Conservation (phyloP, 2,113 vertebrate species). For the Mixornis gularis region DNA sequence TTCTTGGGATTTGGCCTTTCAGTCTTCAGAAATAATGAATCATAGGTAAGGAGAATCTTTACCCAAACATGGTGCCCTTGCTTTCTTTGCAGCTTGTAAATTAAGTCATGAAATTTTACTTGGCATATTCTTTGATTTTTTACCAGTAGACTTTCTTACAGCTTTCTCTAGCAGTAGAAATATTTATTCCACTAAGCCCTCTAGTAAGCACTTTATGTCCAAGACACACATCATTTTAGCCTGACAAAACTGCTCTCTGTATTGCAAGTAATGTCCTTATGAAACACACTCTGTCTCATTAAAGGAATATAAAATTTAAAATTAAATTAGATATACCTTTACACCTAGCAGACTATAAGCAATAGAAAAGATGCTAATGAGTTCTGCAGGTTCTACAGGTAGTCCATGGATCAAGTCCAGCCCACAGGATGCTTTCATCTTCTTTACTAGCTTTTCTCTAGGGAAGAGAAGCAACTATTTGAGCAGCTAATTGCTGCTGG, state of each 20-base stretch:
- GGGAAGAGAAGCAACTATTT: background rate
- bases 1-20: background rate
- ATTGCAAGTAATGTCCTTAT: background rate
- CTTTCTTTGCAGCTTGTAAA: constrained; percentile 3
- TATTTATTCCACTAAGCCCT: background rate
- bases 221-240: background rate
- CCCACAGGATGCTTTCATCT: background rate
- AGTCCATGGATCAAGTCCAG: background rate
- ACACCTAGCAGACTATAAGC: background rate
- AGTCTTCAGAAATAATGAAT: background rate
- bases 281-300: constrained; percentile 9
- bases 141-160: background rate
- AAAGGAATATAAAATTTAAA: constrained; percentile 29
- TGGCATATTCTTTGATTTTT: background rate
- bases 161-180: background rate
- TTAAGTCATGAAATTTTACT: background rate
- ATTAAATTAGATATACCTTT: constrained; percentile 24
- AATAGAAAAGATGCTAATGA: background rate
- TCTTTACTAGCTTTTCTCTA: background rate
- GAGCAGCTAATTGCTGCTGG: background rate
- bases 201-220: background rate
- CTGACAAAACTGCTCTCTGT: background rate
- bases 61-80: background rate
- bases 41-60: background rate
- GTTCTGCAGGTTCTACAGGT: constrained; percentile 13